Evolutionary conservation across 1,140 invertebrate genomes (phyloP).

Genomic region (Hycleus phaleratus): DNA sequence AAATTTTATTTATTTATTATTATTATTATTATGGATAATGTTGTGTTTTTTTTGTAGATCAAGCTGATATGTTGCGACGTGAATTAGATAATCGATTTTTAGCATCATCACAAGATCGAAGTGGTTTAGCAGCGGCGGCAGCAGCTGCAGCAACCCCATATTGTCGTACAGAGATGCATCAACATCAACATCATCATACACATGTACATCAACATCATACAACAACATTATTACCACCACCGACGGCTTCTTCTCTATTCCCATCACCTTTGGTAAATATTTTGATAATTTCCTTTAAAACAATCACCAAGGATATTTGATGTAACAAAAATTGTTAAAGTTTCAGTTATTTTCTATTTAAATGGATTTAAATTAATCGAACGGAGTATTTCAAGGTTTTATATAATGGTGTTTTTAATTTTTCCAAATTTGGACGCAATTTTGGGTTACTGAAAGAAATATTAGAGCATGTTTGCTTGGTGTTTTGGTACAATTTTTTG

Average conservation of each 20-base stretch:
- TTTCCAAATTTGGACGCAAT: too few species aligned
- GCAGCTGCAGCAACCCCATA: constrained; percentile 52
- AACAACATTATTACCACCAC: constrained; percentile 52
- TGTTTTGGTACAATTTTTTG: too few species aligned
- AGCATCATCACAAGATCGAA: constrained; percentile 58
- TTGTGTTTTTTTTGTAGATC: constrained; percentile 43
- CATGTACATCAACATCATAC: constrained; percentile 79
- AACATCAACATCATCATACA: constrained; percentile 85
- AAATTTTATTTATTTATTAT: constrained; percentile 30
- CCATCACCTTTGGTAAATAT: constrained; percentile 50
- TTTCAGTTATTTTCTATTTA: too few species aligned
- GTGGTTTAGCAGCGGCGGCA: constrained; percentile 39
- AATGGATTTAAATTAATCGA: too few species aligned
- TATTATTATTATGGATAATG: not conserved
- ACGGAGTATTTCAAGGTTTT: too few species aligned
- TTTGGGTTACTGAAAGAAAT: too few species aligned
- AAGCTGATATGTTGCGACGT: constrained; percentile 78
- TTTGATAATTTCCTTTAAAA: not conserved
- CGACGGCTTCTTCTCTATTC: constrained; percentile 48
- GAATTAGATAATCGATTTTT: constrained; percentile 88
- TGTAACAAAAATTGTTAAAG: too few species aligned
- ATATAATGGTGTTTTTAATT: too few species aligned
- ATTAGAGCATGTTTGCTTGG: too few species aligned
- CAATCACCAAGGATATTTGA: too few species aligned
- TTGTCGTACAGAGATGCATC: constrained; percentile 78